A percentile compares a stretch with the other conserved stretches of the same genome.
phyloP scores from a whole-genome alignment of 2,113 vertebrate genomes.

The Barnardius zonarius region DNA sequence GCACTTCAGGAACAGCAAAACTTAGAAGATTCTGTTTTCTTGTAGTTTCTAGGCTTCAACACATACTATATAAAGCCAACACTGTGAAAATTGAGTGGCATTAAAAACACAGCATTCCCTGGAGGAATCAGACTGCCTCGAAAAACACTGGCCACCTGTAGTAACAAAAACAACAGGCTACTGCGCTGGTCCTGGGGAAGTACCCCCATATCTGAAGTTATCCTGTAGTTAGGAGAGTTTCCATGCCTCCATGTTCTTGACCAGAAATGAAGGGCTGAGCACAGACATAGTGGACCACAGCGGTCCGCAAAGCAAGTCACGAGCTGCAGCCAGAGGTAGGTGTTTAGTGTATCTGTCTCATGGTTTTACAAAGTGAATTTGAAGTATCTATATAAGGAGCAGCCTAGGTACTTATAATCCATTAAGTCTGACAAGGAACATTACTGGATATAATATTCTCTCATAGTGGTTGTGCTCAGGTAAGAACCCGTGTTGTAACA shows the following conservation, averaged over 20 bases:
- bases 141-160: neutral
- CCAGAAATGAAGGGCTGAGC: neutral
- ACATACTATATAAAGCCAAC: neutral
- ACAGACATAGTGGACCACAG: neutral
- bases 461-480: neutral
- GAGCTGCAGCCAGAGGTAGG: neutral
- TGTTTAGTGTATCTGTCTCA: neutral
- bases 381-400: slow-evolving; percentile 13
- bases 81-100: neutral
- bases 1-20: neutral
- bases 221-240: neutral
- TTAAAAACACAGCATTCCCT: neutral
- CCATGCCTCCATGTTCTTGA: neutral
- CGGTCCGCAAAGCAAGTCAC: neutral
- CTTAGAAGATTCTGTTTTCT: neutral
- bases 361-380: neutral
- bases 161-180: neutral
- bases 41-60: neutral
- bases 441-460: neutral
- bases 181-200: neutral
- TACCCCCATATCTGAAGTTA: neutral
- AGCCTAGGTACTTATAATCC: neutral
- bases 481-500: neutral
- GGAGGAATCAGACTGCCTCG: neutral
- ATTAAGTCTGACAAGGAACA: neutral